phyloP scores from a whole-genome alignment of 2,797 vertebrate genomes.

The Schizopygopsis malacanthus region DNA sequence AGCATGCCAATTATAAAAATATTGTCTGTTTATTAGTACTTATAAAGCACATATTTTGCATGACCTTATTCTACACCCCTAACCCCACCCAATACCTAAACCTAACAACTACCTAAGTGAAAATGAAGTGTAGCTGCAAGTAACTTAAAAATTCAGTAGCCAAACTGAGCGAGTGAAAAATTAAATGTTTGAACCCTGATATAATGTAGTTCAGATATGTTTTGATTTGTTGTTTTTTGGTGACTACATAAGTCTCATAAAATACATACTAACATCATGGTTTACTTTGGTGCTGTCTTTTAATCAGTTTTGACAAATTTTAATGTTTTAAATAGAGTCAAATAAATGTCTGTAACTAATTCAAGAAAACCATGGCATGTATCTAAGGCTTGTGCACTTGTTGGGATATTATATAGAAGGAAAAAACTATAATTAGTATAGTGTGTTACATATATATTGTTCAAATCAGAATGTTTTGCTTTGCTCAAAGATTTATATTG shows the following conservation, averaged over 20 bases:
- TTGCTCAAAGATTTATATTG: conserved; percentile 14
- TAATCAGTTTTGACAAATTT: neutral
- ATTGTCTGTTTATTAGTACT: neutral
- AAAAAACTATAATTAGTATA: neutral
- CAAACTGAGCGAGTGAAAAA: neutral
- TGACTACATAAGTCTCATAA: neutral
- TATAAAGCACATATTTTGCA: neutral
- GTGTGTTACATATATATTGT: neutral
- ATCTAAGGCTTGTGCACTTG: neutral
- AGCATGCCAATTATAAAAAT: neutral
- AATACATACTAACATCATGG: neutral
- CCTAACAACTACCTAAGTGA: neutral
- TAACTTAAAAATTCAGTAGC: neutral
- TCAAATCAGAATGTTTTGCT: conserved; percentile 11
- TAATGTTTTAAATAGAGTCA: neutral
- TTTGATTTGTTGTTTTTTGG: neutral
- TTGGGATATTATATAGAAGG: neutral
- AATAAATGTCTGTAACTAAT: neutral
- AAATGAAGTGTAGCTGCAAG: no score
- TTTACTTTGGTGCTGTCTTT: neutral
- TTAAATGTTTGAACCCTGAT: rapidly evolving
- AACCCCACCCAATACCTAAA: neutral
- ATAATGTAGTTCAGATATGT: neutral
- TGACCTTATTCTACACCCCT: neutral
- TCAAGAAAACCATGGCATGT: neutral